Conservation (phyloP, 2,888 invertebrate species). For the Vesta saturnalis region DNA sequence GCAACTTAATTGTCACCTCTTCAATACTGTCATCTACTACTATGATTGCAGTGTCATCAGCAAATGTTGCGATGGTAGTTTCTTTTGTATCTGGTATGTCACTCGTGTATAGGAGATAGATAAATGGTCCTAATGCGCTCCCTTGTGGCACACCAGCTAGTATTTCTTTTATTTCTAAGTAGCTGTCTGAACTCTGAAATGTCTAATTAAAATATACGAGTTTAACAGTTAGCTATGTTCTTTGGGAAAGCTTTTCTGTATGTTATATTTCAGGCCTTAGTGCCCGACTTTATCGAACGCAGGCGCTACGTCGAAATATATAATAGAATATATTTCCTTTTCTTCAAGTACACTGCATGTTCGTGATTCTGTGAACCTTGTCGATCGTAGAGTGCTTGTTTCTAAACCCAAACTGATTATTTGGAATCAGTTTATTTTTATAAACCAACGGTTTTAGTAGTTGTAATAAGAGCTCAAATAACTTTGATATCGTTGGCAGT, state of each 20-base stretch:
- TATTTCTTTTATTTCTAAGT: no score
- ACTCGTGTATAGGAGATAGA: no score
- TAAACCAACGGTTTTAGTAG: not conserved
- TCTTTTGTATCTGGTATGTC: no score
- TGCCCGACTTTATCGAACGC: no score
- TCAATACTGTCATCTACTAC: no score
- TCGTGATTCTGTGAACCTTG: not conserved
- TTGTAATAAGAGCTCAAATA: not conserved
- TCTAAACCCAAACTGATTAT: not conserved
- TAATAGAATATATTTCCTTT: not conserved
- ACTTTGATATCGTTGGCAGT: slow-evolving; percentile 42
- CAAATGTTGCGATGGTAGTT: no score
- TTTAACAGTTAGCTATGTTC: not conserved
- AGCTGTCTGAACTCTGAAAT: no score
- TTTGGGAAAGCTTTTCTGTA: not conserved
- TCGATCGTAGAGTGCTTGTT: no score
- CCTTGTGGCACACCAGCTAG: no score
- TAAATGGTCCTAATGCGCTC: no score
- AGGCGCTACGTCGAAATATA: not conserved
- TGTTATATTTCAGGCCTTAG: not conserved
- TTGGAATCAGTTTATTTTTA: not conserved
- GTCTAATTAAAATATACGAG: not conserved
- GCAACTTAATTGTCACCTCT: no score
- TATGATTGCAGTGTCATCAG: no score
- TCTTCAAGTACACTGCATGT: not conserved